Evolutionary conservation across 2,888 invertebrate genomes (phyloP).

Genomic region (Hirtodrosophila duncani): DNA sequence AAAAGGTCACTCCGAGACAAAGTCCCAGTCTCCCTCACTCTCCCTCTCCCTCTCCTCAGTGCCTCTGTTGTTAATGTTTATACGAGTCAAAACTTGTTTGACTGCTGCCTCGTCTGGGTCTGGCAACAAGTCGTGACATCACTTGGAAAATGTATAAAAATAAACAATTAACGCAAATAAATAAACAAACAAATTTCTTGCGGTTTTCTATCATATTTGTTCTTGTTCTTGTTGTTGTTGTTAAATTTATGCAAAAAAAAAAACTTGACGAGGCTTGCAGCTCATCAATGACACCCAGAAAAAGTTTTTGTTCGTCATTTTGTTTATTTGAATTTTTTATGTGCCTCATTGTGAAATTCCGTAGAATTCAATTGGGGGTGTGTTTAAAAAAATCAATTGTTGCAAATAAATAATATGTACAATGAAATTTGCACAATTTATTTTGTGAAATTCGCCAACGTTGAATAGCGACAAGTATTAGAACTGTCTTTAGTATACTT

Average conservation of each 20-base stretch:
- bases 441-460: constrained; percentile 25
- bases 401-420: constrained; percentile 30
- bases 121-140: constrained; percentile 55
- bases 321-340: constrained; percentile 22
- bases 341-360: constrained; percentile 22
- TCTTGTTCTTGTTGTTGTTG: background rate
- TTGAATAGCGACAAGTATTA: constrained; percentile 20
- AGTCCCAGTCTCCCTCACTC: no score
- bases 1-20: no score
- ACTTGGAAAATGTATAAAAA: constrained; percentile 67
- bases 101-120: constrained; percentile 50
- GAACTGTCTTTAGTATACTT: no score
- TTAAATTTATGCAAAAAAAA: constrained; percentile 30
- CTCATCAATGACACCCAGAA: constrained; percentile 45
- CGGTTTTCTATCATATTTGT: no score
- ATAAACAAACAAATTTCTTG: constrained; percentile 26
- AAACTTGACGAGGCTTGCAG: constrained; percentile 16
- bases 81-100: constrained; percentile 23
- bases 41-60: background rate
- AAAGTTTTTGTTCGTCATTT: constrained; percentile 24
- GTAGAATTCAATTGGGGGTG: constrained; percentile 14
- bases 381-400: constrained; percentile 41
- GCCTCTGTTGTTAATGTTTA: constrained; percentile 47
- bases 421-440: constrained; percentile 40
- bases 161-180: constrained; percentile 51